A percentile compares a stretch with the other conserved stretches of the same genome.
Evolutionary conservation across 2,797 vertebrate species (phyloP).

Genomic region (Rhinophrynus dorsalis): DNA sequence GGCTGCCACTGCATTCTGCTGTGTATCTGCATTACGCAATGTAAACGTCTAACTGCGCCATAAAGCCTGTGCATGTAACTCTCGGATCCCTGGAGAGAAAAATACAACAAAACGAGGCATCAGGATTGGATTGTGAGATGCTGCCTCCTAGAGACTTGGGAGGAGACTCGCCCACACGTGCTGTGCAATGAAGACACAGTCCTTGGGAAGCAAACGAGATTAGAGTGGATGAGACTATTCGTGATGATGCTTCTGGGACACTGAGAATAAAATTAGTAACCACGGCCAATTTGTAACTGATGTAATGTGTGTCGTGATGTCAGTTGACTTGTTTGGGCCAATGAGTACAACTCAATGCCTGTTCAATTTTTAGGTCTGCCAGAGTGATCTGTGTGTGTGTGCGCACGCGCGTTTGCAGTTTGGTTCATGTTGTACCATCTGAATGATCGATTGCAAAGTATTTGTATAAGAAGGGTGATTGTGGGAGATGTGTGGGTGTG

Average conservation of each 20-base stretch:
- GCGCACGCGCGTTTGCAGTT: too few species aligned
- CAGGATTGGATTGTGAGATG: not conserved
- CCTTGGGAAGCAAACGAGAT: not conserved
- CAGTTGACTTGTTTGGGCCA: too few species aligned
- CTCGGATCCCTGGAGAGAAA: not conserved
- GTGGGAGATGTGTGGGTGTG: too few species aligned
- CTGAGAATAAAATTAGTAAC: slow-evolving; percentile 10
- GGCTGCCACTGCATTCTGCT: not conserved
- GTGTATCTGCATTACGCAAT: slow-evolving; percentile 15
- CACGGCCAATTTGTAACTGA: slow-evolving; percentile 55
- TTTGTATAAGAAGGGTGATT: too few species aligned
- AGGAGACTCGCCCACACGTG: not conserved
- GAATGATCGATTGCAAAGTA: too few species aligned
- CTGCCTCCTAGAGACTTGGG: not conserved
- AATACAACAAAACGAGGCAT: not conserved
- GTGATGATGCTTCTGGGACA: not conserved
- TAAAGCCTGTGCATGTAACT: slow-evolving; percentile 27
- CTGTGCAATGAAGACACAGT: not conserved
- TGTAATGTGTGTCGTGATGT: slow-evolving; percentile 47
- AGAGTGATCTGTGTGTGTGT: too few species aligned
- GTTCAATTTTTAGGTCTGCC: too few species aligned
- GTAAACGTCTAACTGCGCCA: not conserved
- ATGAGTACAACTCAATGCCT: too few species aligned
- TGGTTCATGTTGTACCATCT: too few species aligned
- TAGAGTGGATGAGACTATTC: not conserved